These are phyloP conservation scores for Periplaneta americana DNA, from an alignment of 1,140 invertebrate species.

Conservation along the genomic window DNA sequence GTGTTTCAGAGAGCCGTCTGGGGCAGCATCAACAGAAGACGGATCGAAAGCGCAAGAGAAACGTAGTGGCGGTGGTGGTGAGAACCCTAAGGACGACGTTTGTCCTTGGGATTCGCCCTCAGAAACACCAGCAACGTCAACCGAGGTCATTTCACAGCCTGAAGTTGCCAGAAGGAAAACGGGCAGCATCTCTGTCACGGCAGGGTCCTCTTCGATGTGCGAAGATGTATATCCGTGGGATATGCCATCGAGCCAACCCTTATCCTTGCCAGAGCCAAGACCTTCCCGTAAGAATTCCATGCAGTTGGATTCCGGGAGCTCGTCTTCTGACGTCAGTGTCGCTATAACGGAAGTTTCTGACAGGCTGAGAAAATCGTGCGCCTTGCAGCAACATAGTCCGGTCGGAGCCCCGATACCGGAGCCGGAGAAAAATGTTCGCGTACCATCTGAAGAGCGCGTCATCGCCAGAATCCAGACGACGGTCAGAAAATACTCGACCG, in stretches of 20 bases:
- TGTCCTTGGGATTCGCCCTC: conserved; percentile 26
- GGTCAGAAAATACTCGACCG: conserved; percentile 16
- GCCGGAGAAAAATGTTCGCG: conserved; percentile 26
- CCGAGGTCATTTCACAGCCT: not conserved
- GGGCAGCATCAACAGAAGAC: conserved; percentile 1
- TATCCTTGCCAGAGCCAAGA: conserved; percentile 18
- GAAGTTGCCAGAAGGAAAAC: not conserved
- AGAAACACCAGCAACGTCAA: not conserved
- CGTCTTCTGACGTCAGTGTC: conserved; percentile 66
- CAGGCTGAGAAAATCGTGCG: conserved; percentile 33
- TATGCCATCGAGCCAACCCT: conserved; percentile 24
- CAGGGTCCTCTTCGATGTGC: not conserved
- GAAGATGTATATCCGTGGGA: conserved; percentile 56
- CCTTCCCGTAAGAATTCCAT: conserved; percentile 48
- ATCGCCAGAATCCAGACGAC: conserved; percentile 13
- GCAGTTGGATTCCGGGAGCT: conserved; percentile 52
- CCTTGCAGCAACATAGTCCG: not conserved
- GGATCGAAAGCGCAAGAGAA: not conserved
- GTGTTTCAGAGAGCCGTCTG: not conserved
- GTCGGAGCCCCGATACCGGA: conserved; percentile 25
- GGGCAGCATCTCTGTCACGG: not conserved
- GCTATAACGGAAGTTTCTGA: conserved; percentile 51
- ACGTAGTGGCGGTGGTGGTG: not conserved
- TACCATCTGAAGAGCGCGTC: conserved; percentile 22
- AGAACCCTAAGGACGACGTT: conserved; percentile 26